Base-by-base conservation (phyloP, 2,888 invertebrate genomes). In the Eremobia ochroleuca region DNA sequence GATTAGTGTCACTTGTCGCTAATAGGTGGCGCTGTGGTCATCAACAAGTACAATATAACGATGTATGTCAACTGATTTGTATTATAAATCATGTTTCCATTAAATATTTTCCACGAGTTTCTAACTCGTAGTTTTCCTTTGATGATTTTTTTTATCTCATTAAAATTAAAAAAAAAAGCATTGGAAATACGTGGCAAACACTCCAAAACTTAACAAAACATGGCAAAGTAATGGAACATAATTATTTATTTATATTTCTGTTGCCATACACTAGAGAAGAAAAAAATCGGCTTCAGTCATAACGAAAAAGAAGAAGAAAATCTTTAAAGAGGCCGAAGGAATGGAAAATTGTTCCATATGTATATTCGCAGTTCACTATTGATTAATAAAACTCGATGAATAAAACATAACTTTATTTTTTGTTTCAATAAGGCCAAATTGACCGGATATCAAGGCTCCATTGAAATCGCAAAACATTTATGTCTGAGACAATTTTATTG, bases 331-430 rank as follows among this genome's bases (percentile, higher is more conserved):
- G 18, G 11, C 34, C 5, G n/a, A 13, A 40, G n/a, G 1, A 73
- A 40, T 25, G 43, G 13, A 43, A 55, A 31, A 69, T n/a, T 34
- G 9, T 13, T 2, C 31, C 5, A 4, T 58, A 15, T 18, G 0
- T 8, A 34, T 9, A 25, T 52, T 52, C 52, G 11, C 9, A 49
- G 18, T 37, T 43, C n/a, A 9, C n/a, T 40, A 11, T 25, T 34
- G n/a, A 52, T 31, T 34, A 65, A 49, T 37, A 49, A 43, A 55
- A 31, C 25, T 46, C 11, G 4, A 25, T 55, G 37, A 76, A 77
- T 64, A 46, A 76, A 69, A 37, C 34, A 28, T 34, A 21, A 8
- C 11, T 49, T 31, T 31, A 21, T 43, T 18, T 18, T 49, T 73
- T 52, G 21, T 11, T 13, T 76, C 46, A 6, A 9, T 43, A 25